phyloP scores from a whole-genome alignment of 2,888 invertebrate species.

The Dasypolia templi region DNA sequence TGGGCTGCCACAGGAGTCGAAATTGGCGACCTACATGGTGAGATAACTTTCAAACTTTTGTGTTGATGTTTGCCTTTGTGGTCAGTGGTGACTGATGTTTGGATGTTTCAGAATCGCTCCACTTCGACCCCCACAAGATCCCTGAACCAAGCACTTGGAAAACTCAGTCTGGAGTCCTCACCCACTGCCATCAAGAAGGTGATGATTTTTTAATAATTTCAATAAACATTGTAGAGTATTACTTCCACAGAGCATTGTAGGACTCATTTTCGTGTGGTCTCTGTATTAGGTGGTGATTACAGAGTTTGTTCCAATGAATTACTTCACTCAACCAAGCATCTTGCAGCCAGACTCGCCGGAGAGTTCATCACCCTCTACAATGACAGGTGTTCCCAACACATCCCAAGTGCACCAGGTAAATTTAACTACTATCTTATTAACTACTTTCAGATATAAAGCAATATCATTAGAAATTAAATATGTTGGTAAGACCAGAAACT shows the following conservation, averaged over 20 bases:
- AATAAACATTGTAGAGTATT: background rate
- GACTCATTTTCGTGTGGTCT: constrained; percentile 24
- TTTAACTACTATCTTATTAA: background rate
- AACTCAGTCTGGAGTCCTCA: constrained; percentile 81
- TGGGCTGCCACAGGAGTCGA: constrained; percentile 96
- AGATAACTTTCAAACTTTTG: constrained; percentile 39
- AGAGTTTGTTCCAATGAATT: constrained; percentile 85
- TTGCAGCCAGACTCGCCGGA: constrained; percentile 81
- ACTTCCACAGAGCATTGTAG: background rate
- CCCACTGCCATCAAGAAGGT: constrained; percentile 82
- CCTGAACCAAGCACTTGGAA: constrained; percentile 79
- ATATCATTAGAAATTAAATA: constrained; percentile 3
- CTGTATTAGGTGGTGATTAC: constrained; percentile 77
- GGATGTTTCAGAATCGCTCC: constrained; percentile 81
- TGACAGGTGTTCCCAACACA: constrained; percentile 72
- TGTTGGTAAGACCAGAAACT: background rate
- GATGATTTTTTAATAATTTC: constrained; percentile 23
- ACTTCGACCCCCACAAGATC: constrained; percentile 79
- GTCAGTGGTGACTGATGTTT: constrained; percentile 27
- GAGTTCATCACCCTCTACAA: constrained; percentile 76
- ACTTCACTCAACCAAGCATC: constrained; percentile 75
- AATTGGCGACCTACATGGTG: constrained; percentile 96
- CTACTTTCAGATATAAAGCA: constrained; percentile 2
- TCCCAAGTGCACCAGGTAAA: constrained; percentile 86
- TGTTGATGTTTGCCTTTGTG: constrained; percentile 16